Base-by-base conservation (phyloP, 64 coral and sea anemone species). In the Porites australiensis region DNA sequence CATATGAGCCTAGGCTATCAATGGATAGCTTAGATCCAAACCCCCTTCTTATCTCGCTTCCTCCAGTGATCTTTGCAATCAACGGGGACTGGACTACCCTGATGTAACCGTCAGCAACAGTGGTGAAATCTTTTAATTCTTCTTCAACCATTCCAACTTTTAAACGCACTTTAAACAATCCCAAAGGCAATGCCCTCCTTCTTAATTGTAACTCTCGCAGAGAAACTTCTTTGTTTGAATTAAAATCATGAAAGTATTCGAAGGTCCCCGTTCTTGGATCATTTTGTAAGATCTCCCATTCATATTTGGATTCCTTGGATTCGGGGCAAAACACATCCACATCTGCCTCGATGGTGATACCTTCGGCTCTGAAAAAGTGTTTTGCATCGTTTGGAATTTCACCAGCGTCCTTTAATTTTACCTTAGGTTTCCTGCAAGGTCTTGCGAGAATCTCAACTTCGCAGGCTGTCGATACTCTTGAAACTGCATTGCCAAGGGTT, bases 41-140 rank as follows among this genome's bases (percentile, higher is more conserved):
- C 4, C 89, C 82, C 63, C 89, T 74, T 64, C 89, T 91, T 15
- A 96, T 46, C 58, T 83, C 59, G 37, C 77, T 92, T 0, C 89
- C 94, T 52, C 94, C 94, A 19, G 27, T 75, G 19, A 96, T 92
- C 65, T 68, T 74, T 1, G 94, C 89, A 50, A 82, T n/a, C 58
- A 96, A 77, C 15, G 22, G 49, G 14, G 94, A 92, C 14, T 90
- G 67, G 3, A 82, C 70, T 13, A 92, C 71, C 15, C 46, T 44
- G 49, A 96, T 64, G 44, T 88, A 96, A 27, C 94, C 94, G n/a
- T 54, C 68, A 44, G 84, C 90, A 51, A 50, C 63, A 64, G 83
- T 53, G 15, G 21, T 19, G 68, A 88, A 96, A 44, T 61, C 83
- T 6, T 67, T 27, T 21, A 96, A 78, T 18, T 70, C 79, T 1